Base-by-base conservation (phyloP, 2,888 invertebrate species). In the Poecilobothrus nobilitatus region DNA sequence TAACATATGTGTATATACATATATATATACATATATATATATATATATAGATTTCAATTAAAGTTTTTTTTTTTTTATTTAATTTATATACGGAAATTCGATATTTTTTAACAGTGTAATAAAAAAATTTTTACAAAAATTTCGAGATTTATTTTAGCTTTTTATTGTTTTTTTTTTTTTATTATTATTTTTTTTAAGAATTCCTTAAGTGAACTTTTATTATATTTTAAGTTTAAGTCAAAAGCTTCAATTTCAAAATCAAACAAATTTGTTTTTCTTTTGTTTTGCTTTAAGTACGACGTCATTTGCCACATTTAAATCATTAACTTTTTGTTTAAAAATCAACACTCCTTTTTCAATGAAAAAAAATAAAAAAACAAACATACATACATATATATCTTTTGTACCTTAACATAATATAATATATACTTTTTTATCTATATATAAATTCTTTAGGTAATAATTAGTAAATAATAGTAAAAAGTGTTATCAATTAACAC, bases 391-490 rank as follows among this genome's bases (percentile, higher is more conserved):
- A 34, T 8, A 7, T 34, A n/a, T n/a, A n/a, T 4, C 27, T 27
- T 27, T 27, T 27, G 7, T 41, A 41, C 41, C 41, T 3, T 41
- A 41, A 41, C 53, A 37, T 37, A 37, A 5, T 34, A 34, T 7
- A 34, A 34, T 34, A 34, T 8, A 34, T 34, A 34, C 8, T 44
- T 44, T 44, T 44, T 44, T 18, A 53, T 53, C 1, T 53, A 53
- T 53, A 18, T 53, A 12, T 15, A 53, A 27, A 18, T 53, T 53
- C n/a, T 18, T 15, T 18, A 53, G 53, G 1, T 53, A 53, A 53
- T 53, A 53, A 53, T 53, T 53, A 53, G 53, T 15, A 15, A 53
- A 53, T 53, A 53, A 53, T 53, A 53, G 53, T 53, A 53, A 53
- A 53, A 53, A 27, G 15, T n/a, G n/a, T 15, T 53, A 53, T 53